These are phyloP conservation scores for Macrostomum cliftonense DNA, from an alignment of 2,888 invertebrate species.

Conservation along the genomic window DNA sequence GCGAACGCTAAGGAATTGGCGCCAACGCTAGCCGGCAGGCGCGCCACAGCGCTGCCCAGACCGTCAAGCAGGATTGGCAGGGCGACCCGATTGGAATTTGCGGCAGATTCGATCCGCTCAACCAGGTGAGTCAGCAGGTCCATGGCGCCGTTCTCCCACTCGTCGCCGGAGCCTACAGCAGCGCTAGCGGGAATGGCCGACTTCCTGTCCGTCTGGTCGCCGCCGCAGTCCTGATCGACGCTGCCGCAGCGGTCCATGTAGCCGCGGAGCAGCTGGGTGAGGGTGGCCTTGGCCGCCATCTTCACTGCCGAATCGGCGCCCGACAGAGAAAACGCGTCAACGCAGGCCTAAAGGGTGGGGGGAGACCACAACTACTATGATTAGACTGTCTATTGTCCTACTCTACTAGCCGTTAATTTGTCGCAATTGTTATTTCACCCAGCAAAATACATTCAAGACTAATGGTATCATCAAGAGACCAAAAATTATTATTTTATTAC, in stretches of 20 bases:
- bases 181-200: too few species aligned
- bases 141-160: not conserved
- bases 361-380: not conserved
- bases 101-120: not conserved
- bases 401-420: too few species aligned
- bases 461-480: too few species aligned
- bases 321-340: slow-evolving; percentile 21
- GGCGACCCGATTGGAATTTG: not conserved
- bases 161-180: not conserved
- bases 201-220: slow-evolving; percentile 33
- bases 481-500: too few species aligned
- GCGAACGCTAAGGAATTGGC: not conserved
- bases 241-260: slow-evolving; percentile 46
- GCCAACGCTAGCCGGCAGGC: slow-evolving; percentile 46
- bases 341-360: slow-evolving; percentile 26
- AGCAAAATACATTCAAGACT: too few species aligned
- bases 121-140: not conserved
- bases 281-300: slow-evolving; percentile 70
- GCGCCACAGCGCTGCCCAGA: slow-evolving; percentile 47
- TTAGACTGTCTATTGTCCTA: not conserved
- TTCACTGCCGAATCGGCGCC: slow-evolving; percentile 42
- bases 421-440: too few species aligned
- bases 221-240: slow-evolving; percentile 52
- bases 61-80: not conserved
- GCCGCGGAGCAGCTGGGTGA: slow-evolving; percentile 66